Conservation (phyloP, 2,113 vertebrate species). For the Naja naja region DNA sequence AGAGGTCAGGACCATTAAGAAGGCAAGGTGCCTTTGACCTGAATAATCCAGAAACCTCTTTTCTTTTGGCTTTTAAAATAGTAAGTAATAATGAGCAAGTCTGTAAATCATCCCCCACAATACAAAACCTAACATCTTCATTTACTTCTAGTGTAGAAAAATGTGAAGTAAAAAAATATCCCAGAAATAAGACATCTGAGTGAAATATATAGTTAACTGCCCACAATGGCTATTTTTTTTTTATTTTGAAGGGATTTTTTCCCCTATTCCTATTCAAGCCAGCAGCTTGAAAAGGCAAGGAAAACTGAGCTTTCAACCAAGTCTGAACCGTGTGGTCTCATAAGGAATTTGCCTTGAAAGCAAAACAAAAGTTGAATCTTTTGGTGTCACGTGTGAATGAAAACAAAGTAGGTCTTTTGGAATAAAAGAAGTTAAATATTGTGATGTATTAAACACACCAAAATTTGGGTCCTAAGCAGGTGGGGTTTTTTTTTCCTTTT, state of each 20-base stretch:
- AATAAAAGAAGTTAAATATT: not conserved
- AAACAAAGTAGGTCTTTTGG: not conserved
- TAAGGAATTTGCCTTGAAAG: not conserved
- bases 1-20: not conserved
- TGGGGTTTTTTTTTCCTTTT: not conserved
- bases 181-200: not conserved
- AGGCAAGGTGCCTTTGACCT: accelerated
- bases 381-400: not conserved
- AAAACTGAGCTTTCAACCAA: not conserved
- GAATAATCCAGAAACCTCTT: not conserved
- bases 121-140: not conserved
- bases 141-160: not conserved
- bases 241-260: not conserved
- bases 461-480: not conserved
- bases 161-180: not conserved
- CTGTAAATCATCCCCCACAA: not conserved
- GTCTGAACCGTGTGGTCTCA: not conserved
- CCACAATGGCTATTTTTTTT: not conserved
- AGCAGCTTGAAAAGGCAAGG: not conserved
- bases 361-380: not conserved
- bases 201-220: not conserved
- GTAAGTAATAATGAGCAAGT: not conserved
- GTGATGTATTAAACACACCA: not conserved
- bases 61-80: not conserved
- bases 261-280: not conserved